Conservation (phyloP, 2,113 vertebrate species). For the Aphyosemion australe region DNA sequence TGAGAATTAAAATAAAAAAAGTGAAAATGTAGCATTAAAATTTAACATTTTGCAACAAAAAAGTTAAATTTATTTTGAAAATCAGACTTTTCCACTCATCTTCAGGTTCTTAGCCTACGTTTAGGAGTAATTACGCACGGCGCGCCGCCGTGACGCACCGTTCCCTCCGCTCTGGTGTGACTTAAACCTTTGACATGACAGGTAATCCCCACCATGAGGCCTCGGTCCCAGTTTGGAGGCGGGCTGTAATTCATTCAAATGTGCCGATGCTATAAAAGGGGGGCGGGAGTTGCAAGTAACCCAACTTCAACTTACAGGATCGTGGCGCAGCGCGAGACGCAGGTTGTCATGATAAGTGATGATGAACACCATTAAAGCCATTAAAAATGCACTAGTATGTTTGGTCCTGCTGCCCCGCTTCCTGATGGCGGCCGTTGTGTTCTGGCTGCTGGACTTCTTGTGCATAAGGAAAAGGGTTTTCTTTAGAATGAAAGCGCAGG, state of each 20-base stretch:
- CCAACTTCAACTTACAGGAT: conserved; percentile 76
- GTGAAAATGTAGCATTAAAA: too few relatives aligned
- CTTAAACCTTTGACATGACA: conserved; percentile 64
- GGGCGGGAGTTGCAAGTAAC: conserved; percentile 69
- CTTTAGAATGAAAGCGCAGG: conserved; percentile 75
- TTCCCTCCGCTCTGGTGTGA: conserved; percentile 25
- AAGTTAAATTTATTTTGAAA: too few relatives aligned
- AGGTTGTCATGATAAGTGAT: conserved; percentile 74
- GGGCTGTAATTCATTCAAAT: conserved; percentile 94
- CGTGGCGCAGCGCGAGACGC: conserved; percentile 66
- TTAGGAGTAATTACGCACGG: background rate
- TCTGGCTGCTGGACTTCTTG: conserved; percentile 95
- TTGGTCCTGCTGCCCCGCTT: conserved; percentile 92
- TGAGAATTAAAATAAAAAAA: too few relatives aligned
- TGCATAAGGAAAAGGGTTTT: conserved; percentile 91
- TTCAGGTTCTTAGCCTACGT: background rate
- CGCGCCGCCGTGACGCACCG: conserved; percentile 17
- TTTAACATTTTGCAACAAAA: too few relatives aligned
- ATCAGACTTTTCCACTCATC: too few relatives aligned
- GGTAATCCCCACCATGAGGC: conserved; percentile 93
- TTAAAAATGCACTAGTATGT: conserved; percentile 89
- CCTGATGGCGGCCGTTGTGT: conserved; percentile 89
- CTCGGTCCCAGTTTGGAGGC: conserved; percentile 88
- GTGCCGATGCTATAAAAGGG: conserved; percentile 88
- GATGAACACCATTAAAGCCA: conserved; percentile 85